These are phyloP conservation scores for Oligia latruncula DNA, from an alignment of 2,888 invertebrate genomes.

Conservation along the genomic window DNA sequence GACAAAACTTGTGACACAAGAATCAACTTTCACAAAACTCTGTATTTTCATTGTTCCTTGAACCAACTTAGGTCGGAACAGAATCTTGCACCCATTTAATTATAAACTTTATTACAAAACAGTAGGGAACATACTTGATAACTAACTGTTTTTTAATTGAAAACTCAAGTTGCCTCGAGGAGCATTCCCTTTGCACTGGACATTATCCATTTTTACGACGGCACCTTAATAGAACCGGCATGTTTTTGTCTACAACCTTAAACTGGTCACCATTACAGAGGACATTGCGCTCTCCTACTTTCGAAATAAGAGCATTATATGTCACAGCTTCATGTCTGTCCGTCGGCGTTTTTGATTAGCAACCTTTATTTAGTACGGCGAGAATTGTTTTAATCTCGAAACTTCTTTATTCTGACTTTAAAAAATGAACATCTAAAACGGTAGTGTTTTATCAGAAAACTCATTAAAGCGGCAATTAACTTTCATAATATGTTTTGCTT, in stretches of 20 bases:
- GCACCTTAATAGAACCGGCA: slow-evolving; percentile 77
- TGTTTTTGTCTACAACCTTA: slow-evolving; percentile 67
- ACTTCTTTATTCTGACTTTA: slow-evolving; percentile 61
- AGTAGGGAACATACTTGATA: slow-evolving; percentile 55
- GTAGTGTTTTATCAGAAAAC: slow-evolving; percentile 64
- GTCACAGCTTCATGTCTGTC: slow-evolving; percentile 36
- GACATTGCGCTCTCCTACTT: slow-evolving; percentile 61
- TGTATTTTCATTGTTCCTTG: slow-evolving; percentile 59
- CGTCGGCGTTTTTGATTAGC: slow-evolving; percentile 76
- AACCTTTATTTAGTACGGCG: slow-evolving; percentile 70
- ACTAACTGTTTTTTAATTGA: slow-evolving; percentile 72
- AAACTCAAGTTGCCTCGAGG: slow-evolving; percentile 68
- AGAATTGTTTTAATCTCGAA: slow-evolving; percentile 74
- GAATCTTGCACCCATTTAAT: slow-evolving; percentile 51
- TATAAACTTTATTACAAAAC: slow-evolving; percentile 60
- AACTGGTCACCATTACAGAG: slow-evolving; percentile 35
- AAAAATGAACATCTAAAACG: slow-evolving; percentile 58
- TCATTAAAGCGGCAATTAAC: slow-evolving; percentile 66
- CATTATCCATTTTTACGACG: slow-evolving; percentile 83
- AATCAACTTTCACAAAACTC: slow-evolving; percentile 66
- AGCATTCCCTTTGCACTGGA: slow-evolving; percentile 71
- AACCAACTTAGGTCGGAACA: slow-evolving; percentile 40
- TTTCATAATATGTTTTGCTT: slow-evolving; percentile 61
- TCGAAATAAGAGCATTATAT: slow-evolving; percentile 50
- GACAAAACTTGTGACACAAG: slow-evolving; percentile 59